Evolutionary conservation across 2,113 vertebrate species (phyloP).

Genomic region (Onychostoma macrolepis): DNA sequence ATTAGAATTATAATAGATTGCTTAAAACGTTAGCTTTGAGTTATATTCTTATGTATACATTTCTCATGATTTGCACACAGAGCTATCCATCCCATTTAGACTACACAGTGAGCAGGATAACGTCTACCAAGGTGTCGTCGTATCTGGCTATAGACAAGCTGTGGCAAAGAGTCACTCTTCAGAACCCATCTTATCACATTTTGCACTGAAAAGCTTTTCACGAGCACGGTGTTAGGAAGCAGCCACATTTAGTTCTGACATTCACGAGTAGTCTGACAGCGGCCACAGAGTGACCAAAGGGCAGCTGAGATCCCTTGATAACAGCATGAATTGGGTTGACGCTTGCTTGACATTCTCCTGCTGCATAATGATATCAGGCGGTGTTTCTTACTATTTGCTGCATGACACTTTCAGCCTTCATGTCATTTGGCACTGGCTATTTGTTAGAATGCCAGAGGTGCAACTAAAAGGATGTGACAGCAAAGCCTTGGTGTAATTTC

Average conservation of each 20-base stretch:
- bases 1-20: not conserved
- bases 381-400: not conserved
- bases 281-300: not conserved
- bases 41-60: not conserved
- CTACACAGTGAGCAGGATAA: not conserved
- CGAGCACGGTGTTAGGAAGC: not conserved
- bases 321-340: not conserved
- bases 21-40: not conserved
- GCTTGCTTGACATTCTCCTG: conserved; percentile 1
- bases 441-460: conserved; percentile 3
- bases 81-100: not conserved
- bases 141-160: not conserved
- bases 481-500: conserved; percentile 2
- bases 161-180: not conserved
- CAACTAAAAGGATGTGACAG: conserved; percentile 31
- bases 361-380: not conserved
- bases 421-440: not conserved
- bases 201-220: not conserved
- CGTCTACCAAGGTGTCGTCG: not conserved
- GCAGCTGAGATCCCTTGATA: conserved; percentile 4
- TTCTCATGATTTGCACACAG: not conserved
- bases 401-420: not conserved
- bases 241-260: not conserved
- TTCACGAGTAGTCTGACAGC: conserved; percentile 3
- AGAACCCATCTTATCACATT: not conserved